Percentiles rank a stretch among this genome's conserved stretches.
Evolutionary conservation across 2,113 vertebrate genomes (phyloP).

Genomic region (Poeciliopsis occidentalis): DNA sequence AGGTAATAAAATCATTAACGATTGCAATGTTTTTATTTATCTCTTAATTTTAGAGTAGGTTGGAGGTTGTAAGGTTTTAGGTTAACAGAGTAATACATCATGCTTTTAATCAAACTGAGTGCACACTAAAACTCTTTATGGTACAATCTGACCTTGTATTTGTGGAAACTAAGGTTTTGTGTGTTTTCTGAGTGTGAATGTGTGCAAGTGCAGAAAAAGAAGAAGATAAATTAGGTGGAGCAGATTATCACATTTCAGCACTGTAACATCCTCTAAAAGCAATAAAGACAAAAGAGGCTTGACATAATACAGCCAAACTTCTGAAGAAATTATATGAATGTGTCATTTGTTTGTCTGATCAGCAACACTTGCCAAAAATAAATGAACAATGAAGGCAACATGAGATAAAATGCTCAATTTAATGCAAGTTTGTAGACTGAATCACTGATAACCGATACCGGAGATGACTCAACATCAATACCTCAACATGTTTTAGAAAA

Average conservation of each 20-base stretch:
- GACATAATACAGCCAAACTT: constrained; percentile 29
- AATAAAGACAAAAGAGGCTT: constrained; percentile 37
- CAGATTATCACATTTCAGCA: constrained; percentile 31
- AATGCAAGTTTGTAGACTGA: constrained; percentile 25
- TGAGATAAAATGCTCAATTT: constrained; percentile 42
- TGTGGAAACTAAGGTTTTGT: constrained; percentile 33
- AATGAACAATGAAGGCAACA: constrained; percentile 50
- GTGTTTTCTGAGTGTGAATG: constrained; percentile 7
- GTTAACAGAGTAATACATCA: constrained; percentile 63
- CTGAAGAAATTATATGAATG: constrained; percentile 48
- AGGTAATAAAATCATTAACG: constrained; percentile 47
- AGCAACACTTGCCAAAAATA: constrained; percentile 37
- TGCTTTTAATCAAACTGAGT: constrained; percentile 75
- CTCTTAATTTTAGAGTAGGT: constrained; percentile 25
- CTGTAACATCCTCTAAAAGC: constrained; percentile 17
- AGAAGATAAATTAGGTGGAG: constrained; percentile 17
- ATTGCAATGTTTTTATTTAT: constrained; percentile 63
- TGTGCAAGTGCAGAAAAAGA: constrained; percentile 1
- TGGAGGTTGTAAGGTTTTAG: constrained; percentile 19
- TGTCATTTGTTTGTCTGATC: constrained; percentile 31
- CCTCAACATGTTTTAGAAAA: constrained; percentile 33
- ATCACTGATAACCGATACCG: constrained; percentile 34
- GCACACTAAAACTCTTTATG: constrained; percentile 70
- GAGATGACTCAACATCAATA: constrained; percentile 40
- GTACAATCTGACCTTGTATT: constrained; percentile 49